Evolutionary conservation across 2,113 vertebrate genomes (phyloP).

Genomic region (Petrocephalus zakoni): DNA sequence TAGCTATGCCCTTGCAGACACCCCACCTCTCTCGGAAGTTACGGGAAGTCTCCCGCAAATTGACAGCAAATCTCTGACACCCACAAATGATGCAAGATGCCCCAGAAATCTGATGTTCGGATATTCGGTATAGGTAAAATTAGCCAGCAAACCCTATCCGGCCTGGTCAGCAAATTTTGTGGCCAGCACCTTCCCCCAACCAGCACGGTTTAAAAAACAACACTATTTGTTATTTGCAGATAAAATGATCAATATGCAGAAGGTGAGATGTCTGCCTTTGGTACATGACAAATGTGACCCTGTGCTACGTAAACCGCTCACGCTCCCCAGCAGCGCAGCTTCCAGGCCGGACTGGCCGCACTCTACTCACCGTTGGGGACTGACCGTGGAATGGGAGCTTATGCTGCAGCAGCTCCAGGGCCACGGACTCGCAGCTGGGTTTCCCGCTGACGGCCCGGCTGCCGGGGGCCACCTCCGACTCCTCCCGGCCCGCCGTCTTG

Average conservation of each 20-base stretch:
- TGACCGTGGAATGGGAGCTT: constrained; percentile 87
- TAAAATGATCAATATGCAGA: not conserved
- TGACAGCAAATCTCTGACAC: not conserved
- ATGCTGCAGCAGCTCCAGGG: constrained; percentile 87
- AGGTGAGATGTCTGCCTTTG: not conserved
- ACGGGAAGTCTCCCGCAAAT: not conserved
- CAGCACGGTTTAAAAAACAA: not conserved
- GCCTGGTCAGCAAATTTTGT: not conserved
- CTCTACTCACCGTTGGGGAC: constrained; percentile 79
- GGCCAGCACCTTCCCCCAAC: not conserved
- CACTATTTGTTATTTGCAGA: not conserved
- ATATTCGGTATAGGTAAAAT: not conserved
- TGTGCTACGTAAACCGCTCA: not conserved
- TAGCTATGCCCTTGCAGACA: not conserved
- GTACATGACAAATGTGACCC: not conserved
- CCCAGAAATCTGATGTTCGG: not conserved
- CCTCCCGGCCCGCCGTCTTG: constrained; percentile 93
- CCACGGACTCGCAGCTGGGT: constrained; percentile 74
- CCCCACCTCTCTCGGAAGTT: not conserved
- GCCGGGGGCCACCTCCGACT: constrained; percentile 78
- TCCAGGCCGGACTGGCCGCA: not conserved
- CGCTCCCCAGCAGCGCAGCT: not conserved
- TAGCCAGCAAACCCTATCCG: not conserved
- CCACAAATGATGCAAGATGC: not conserved
- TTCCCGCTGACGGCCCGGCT: constrained; percentile 74